Evolutionary conservation across 2,797 vertebrate genomes (phyloP), one percentile per base, ranked within the genome.

Genomic region (Coracias cyanogaster): DNA sequence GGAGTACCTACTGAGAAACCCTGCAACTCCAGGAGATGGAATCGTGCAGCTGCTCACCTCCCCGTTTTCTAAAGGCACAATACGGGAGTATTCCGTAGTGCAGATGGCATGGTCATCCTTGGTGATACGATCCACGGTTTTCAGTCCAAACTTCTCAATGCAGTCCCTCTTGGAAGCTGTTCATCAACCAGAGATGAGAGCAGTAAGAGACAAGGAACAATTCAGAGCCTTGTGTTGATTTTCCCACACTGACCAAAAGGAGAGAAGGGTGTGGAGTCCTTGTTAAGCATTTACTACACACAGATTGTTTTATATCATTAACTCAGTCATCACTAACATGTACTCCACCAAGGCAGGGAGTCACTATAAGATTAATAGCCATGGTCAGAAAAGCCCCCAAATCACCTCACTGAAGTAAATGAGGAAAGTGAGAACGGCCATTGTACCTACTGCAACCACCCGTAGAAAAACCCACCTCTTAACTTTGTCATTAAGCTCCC

Each of bases 21-120:
- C 58, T 52, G 60, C 10, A 15, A 16, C 16, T 15, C 45, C 25
- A 33, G 22, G 8, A 29, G 18, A 76, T 37, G 55, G 14, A 10
- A 49, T n/a, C 0, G 1, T 33, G 28, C 12, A n/a, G 3, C 8
- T 22, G 52, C 97, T 89, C 88, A 99, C 99, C 99, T 99, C 99
- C 93, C 99, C 99, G 0, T 99, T 99, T 93, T 99, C 99, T 96
- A 99, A 97, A 2, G 99, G 99, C 55, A 99, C 99, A 0, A 99
- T 99, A 2, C 99, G 98, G 0, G 99, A 99, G 89, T 99, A 99
- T 22, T 99, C 99, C 0, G 99, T 99, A 65, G 98, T 99, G 93
- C 99, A 99, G 96, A 99, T 96, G 60, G 98, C 96, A 0, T 99
- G 99, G 8, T 99, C 87, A 1, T 99, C 99, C 66, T 74, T 96